Percentiles rank a stretch among this genome's conserved stretches.
phyloP scores from a whole-genome alignment of 2,797 vertebrate species.

The Hylomyscus alleni region DNA sequence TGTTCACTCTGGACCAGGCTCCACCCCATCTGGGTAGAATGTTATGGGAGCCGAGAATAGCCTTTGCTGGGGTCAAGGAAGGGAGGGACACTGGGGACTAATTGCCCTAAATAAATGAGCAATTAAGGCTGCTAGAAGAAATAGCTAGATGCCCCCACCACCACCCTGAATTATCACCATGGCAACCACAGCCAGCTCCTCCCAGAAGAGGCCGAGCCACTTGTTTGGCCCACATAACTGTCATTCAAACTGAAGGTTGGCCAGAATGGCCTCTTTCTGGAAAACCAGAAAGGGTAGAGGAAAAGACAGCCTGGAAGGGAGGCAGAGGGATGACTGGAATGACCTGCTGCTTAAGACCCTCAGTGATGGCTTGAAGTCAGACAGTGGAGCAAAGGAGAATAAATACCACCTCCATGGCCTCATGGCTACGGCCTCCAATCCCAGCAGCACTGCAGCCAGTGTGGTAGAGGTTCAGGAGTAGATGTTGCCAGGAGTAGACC shows the following conservation, averaged over 20 bases:
- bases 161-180: conserved; percentile 74
- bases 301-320: background rate
- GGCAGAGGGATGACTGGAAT: background rate
- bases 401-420: background rate
- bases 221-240: conserved; percentile 67
- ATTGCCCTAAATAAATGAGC: conserved; percentile 88
- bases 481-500: conserved; percentile 51
- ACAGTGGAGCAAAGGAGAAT: background rate
- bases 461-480: background rate
- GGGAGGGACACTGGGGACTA: conserved; percentile 85
- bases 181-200: conserved; percentile 66
- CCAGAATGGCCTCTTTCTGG: conserved; percentile 27
- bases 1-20: conserved; percentile 46
- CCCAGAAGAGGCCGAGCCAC: conserved; percentile 8
- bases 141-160: conserved; percentile 75
- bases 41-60: conserved; percentile 76
- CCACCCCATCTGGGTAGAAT: conserved; percentile 65
- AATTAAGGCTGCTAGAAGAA: conserved; percentile 86
- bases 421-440: background rate
- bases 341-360: conserved; percentile 54
- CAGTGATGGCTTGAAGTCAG: background rate
- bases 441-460: background rate
- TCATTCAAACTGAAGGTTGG: conserved; percentile 63
- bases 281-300: background rate
- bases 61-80: conserved; percentile 78